These are phyloP conservation scores for Chionoecetes opilio DNA, from an alignment of 1,140 invertebrate genomes.

Conservation along the genomic window DNA sequence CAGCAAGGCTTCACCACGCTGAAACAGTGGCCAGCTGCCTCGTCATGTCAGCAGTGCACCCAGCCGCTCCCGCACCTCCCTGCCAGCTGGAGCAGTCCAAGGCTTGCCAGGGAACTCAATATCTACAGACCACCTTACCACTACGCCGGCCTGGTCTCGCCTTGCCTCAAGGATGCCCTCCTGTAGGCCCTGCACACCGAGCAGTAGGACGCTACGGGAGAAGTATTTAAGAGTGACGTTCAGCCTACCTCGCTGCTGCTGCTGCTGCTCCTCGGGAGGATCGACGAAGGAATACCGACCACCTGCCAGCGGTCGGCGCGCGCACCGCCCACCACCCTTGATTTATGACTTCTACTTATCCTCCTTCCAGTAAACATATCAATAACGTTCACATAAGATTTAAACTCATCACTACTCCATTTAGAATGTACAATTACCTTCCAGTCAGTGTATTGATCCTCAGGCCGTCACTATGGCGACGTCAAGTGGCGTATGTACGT, in stretches of 20 bases:
- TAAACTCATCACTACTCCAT: neutral
- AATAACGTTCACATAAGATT: neutral
- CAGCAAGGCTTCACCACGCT: too few species aligned
- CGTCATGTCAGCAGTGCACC: neutral
- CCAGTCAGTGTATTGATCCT: neutral
- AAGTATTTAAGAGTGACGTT: neutral
- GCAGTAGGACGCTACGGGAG: neutral
- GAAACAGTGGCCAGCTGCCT: neutral
- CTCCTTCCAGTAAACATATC: neutral
- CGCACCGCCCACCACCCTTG: neutral
- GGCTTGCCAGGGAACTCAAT: neutral
- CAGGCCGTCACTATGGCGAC: neutral
- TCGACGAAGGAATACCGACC: neutral
- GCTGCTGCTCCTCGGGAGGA: neutral
- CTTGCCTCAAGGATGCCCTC: neutral
- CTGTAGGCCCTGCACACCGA: neutral
- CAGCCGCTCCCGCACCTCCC: neutral
- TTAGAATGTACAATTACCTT: neutral
- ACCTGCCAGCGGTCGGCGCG: neutral
- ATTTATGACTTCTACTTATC: neutral
- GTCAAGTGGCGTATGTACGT: too few species aligned
- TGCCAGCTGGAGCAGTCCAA: neutral
- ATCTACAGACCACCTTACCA: neutral
- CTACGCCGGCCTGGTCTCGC: neutral
- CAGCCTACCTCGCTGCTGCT: neutral